These are phyloP conservation scores for Meiosimyza platycephala DNA, from an alignment of 2,888 invertebrate genomes.

Conservation along the genomic window DNA sequence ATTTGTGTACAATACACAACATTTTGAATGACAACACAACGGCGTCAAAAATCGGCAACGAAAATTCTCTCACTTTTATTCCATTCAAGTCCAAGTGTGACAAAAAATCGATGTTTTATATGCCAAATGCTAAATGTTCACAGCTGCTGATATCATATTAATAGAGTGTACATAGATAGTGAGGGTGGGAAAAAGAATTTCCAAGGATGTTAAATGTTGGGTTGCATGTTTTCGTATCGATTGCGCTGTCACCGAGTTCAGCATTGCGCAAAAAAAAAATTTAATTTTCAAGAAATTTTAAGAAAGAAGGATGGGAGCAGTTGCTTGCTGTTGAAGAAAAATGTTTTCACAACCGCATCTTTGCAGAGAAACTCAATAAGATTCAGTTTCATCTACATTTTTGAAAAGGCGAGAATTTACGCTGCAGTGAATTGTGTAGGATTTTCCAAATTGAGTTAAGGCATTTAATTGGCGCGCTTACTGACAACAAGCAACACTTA, in stretches of 20 bases:
- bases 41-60: background rate
- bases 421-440: background rate
- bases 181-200: no score
- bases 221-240: no score
- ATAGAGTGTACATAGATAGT: no score
- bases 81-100: constrained; percentile 1
- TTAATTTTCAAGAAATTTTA: no score
- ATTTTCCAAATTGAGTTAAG: background rate
- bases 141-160: background rate
- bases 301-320: no score
- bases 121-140: background rate
- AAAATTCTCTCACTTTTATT: background rate
- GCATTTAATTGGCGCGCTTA: constrained; percentile 16
- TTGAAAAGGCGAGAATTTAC: background rate
- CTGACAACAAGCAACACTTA: constrained; percentile 30
- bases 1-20: background rate
- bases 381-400: constrained; percentile 17
- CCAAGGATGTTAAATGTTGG: no score
- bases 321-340: no score
- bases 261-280: no score
- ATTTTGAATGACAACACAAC: background rate
- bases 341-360: background rate
- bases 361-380: constrained; percentile 2
- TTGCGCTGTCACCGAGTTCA: no score
- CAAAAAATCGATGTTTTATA: constrained; percentile 9